Conservation (phyloP, 2,113 vertebrate species). For the Corythaixoides concolor region DNA sequence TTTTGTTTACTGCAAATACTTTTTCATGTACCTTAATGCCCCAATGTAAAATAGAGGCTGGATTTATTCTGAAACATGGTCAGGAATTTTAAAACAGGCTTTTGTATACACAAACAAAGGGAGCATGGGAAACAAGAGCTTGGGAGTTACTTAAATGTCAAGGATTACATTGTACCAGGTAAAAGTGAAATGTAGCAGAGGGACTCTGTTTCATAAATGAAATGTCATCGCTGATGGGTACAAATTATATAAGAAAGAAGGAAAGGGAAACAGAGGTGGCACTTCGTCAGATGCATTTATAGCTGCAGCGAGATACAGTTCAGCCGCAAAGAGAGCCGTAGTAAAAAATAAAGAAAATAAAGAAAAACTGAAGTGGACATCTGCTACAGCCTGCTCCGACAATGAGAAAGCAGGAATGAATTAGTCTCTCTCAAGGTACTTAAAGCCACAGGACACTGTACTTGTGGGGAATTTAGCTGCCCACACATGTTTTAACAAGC, state of each 20-base stretch:
- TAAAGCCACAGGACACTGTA: background rate
- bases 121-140: background rate
- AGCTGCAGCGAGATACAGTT: constrained; percentile 7
- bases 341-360: background rate
- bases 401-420: background rate
- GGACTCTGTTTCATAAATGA: constrained; percentile 47
- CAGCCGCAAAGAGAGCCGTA: background rate
- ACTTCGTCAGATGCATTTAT: constrained; percentile 38
- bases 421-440: background rate
- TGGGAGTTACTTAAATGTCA: constrained; percentile 57
- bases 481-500: background rate
- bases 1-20: constrained; percentile 17
- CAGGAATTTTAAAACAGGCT: constrained; percentile 26
- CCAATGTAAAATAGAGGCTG: constrained; percentile 5
- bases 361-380: background rate
- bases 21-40: background rate
- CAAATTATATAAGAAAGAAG: constrained; percentile 39
- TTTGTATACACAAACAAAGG: constrained; percentile 22
- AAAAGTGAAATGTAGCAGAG: constrained; percentile 22
- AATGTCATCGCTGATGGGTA: constrained; percentile 55
- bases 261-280: constrained; percentile 1
- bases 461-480: background rate
- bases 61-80: constrained; percentile 23
- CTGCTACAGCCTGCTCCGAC: background rate
- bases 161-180: constrained; percentile 39